A percentile compares a stretch with the other conserved stretches of the same genome.
These are phyloP conservation scores for Pogonomyrmex californicus DNA, from an alignment of 1,140 invertebrate genomes.

Conservation along the genomic window DNA sequence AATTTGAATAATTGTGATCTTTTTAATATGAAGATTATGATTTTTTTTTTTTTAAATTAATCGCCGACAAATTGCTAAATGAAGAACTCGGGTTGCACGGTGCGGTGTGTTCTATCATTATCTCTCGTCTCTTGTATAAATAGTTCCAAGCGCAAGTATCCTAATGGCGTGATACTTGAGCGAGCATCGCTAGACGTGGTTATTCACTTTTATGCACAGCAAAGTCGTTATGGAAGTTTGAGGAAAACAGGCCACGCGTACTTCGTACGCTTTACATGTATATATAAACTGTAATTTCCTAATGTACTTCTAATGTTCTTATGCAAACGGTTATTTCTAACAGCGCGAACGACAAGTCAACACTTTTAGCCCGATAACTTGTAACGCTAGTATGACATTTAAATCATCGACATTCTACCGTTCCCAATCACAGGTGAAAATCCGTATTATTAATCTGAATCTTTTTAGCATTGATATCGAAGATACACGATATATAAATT, in stretches of 20 bases:
- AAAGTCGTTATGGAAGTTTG: constrained; percentile 47
- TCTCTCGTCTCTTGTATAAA: constrained; percentile 24
- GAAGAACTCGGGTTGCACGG: neutral
- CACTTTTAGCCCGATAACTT: constrained; percentile 31
- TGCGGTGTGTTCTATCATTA: neutral
- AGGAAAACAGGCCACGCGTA: constrained; percentile 22
- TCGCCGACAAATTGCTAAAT: neutral
- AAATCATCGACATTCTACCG: neutral
- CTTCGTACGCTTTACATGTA: constrained; percentile 34
- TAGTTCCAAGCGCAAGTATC: neutral
- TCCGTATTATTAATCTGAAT: neutral
- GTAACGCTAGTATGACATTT: neutral
- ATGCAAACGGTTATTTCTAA: constrained; percentile 47
- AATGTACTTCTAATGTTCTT: constrained; percentile 61
- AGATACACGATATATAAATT: neutral
- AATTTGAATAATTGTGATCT: neutral
- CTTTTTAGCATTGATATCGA: neutral
- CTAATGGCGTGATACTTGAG: constrained; percentile 19
- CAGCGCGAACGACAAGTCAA: constrained; percentile 34
- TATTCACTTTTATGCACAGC: constrained; percentile 33
- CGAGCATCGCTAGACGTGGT: constrained; percentile 32
- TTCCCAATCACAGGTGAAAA: neutral
- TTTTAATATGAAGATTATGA: neutral
- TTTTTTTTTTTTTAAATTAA: constrained; percentile 7
- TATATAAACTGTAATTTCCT: constrained; percentile 33